phyloP scores from a whole-genome alignment of 92 coral and sea anemone genomes.

The Ricordea florida region DNA sequence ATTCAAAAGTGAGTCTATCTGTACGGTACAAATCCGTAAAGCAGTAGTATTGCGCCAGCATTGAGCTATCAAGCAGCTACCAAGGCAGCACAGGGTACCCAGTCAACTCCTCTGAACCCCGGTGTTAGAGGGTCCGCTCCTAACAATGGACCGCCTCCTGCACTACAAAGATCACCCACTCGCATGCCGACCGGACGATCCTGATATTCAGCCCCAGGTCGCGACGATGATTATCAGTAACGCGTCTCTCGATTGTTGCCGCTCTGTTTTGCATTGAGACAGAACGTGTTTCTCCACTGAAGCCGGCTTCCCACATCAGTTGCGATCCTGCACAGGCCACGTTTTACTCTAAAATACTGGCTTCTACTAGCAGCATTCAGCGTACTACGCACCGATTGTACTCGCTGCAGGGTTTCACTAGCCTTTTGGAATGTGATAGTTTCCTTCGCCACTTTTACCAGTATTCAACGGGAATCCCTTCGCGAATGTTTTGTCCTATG shows the following conservation, averaged over 20 bases:
- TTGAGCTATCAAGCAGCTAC: too few species aligned
- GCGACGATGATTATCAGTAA: not conserved
- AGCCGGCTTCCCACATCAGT: not conserved
- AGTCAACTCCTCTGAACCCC: too few species aligned
- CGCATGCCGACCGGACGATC: not conserved
- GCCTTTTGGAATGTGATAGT: conserved; percentile 24
- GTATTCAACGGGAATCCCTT: conserved; percentile 11
- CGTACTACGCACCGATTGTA: not conserved
- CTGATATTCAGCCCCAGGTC: not conserved
- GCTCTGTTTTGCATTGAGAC: not conserved
- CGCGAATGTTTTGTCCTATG: conserved; percentile 5
- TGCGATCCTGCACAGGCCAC: not conserved
- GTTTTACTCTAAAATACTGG: not conserved
- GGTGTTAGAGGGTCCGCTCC: too few species aligned
- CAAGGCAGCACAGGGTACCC: too few species aligned
- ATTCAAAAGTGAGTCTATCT: too few species aligned
- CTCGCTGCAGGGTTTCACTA: conserved; percentile 7
- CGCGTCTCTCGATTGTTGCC: not conserved
- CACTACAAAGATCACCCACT: not conserved
- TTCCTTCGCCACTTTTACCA: conserved; percentile 4
- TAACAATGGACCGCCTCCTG: too few species aligned
- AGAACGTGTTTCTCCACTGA: not conserved
- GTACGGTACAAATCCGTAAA: too few species aligned
- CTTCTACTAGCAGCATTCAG: not conserved
- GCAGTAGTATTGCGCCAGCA: too few species aligned